A percentile compares a stretch with the other conserved stretches of the same genome.
These are phyloP conservation scores for Panopea generosa DNA, from an alignment of 2,888 invertebrate species.

Conservation along the genomic window DNA sequence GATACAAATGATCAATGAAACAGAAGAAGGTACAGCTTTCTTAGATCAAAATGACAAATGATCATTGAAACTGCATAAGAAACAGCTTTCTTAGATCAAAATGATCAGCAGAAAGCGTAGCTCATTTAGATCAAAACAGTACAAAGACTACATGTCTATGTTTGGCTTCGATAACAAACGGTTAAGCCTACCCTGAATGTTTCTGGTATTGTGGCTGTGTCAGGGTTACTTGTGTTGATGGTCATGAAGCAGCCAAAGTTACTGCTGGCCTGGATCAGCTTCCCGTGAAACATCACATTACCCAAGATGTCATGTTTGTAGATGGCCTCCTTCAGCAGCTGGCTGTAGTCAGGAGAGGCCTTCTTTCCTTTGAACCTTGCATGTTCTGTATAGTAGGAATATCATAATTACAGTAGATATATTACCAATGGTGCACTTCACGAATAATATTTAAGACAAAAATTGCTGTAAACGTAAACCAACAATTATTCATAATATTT, in stretches of 20 bases:
- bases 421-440: too few species aligned
- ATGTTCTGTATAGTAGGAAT: slow-evolving; percentile 59
- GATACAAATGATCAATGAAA: too few species aligned
- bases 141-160: too few species aligned
- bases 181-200: slow-evolving; percentile 80
- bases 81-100: too few species aligned
- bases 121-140: too few species aligned
- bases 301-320: slow-evolving; percentile 80
- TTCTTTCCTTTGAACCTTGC: slow-evolving; percentile 67
- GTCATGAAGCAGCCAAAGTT: slow-evolving; percentile 84
- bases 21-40: too few species aligned
- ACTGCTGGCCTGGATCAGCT: slow-evolving; percentile 79
- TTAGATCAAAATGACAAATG: too few species aligned
- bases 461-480: too few species aligned
- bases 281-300: slow-evolving; percentile 82
- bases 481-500: too few species aligned
- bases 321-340: slow-evolving; percentile 75
- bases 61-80: too few species aligned
- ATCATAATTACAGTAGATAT: background rate
- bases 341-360: slow-evolving; percentile 77
- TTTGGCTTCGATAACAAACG: too few species aligned
- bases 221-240: slow-evolving; percentile 70
- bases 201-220: slow-evolving; percentile 77
- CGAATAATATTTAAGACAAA: background rate
- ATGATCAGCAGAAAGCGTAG: too few species aligned